phyloP scores from a whole-genome alignment of 2,113 vertebrate species.

The Pachyramphus minor region DNA sequence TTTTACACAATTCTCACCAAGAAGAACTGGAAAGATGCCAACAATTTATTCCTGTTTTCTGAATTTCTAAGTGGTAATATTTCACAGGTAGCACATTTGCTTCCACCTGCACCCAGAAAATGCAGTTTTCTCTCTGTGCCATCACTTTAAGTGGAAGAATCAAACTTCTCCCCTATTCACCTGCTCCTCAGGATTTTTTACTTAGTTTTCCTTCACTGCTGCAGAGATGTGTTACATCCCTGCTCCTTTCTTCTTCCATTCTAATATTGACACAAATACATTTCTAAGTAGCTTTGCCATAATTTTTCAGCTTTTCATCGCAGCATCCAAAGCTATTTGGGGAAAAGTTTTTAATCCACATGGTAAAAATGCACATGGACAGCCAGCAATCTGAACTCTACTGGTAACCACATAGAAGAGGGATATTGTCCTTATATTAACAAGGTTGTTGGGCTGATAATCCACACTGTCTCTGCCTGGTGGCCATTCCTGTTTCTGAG shows the following conservation, averaged over 20 bases:
- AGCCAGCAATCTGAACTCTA: background rate
- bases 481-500: background rate
- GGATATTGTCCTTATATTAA: too few relatives aligned
- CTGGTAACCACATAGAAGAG: too few relatives aligned
- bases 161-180: background rate
- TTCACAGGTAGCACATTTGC: background rate
- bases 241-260: background rate
- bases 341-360: background rate
- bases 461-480: background rate
- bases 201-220: background rate
- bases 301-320: background rate
- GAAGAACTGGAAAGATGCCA: background rate
- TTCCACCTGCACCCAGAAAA: background rate
- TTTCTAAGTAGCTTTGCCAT: background rate
- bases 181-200: background rate
- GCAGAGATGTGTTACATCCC: rapidly evolving
- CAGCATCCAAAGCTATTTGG: background rate
- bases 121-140: background rate
- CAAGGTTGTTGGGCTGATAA: background rate
- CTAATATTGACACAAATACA: background rate
- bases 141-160: background rate
- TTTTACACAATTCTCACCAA: background rate
- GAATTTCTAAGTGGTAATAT: background rate
- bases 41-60: background rate
- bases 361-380: background rate